A percentile compares a stretch with the other conserved stretches of the same genome.
Evolutionary conservation across 2,888 invertebrate genomes (phyloP).

Genomic region (Lomographa bimaculata): DNA sequence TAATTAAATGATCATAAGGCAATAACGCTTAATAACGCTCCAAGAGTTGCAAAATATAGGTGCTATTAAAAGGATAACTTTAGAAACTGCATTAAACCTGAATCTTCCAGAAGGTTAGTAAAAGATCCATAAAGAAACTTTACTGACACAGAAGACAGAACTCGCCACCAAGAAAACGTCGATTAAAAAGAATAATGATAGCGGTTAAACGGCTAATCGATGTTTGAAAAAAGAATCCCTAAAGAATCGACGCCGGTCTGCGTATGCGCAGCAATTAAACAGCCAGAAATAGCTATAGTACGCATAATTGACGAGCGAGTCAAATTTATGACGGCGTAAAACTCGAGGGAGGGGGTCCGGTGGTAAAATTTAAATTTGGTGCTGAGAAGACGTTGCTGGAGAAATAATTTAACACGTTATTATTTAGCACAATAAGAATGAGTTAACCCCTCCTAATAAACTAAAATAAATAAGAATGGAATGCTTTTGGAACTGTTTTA

Average conservation of each 20-base stretch:
- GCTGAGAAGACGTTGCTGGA: neutral
- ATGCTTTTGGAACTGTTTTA: too few relatives aligned
- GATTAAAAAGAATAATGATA: conserved; percentile 35
- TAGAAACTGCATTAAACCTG: too few relatives aligned
- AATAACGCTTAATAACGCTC: too few relatives aligned
- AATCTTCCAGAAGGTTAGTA: too few relatives aligned
- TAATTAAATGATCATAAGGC: too few relatives aligned
- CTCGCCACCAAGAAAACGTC: conserved; percentile 25
- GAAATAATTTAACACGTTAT: neutral
- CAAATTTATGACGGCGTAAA: conserved; percentile 64
- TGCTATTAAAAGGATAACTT: too few relatives aligned
- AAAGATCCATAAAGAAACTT: too few relatives aligned
- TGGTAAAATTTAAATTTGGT: conserved; percentile 23
- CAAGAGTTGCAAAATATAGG: too few relatives aligned
- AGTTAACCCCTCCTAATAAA: too few relatives aligned
- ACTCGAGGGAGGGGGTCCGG: conserved; percentile 27
- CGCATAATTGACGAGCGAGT: conserved; percentile 66
- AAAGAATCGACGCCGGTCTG: conserved; percentile 39
- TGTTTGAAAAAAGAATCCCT: conserved; percentile 44
- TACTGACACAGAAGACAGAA: too few relatives aligned
- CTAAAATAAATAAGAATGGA: too few relatives aligned
- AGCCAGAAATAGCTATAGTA: conserved; percentile 68
- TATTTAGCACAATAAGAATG: too few relatives aligned
- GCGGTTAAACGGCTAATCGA: conserved; percentile 37
- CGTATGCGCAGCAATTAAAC: conserved; percentile 73